A percentile compares a stretch with the other conserved stretches of the same genome.
Conservation (phyloP, 2,888 invertebrate species). For the Ferdinandea cuprea region DNA sequence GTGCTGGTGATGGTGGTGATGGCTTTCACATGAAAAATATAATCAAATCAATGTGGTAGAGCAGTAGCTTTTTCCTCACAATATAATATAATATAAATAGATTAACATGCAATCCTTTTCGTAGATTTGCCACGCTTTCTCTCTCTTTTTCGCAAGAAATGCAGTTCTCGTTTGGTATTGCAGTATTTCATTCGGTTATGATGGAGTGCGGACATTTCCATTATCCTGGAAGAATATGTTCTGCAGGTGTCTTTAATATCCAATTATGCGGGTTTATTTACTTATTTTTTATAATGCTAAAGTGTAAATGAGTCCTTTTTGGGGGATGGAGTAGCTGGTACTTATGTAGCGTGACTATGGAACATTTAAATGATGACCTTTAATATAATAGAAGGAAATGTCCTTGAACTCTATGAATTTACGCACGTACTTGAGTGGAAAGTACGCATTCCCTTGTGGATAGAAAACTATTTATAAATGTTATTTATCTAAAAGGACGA, state of each 20-base stretch:
- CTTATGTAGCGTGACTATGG: slow-evolving; percentile 1
- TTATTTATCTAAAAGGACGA: background rate
- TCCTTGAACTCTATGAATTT: slow-evolving; percentile 30
- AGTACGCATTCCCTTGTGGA: slow-evolving; percentile 5
- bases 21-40: slow-evolving; percentile 39
- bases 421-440: background rate
- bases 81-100: slow-evolving; percentile 52
- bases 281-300: background rate
- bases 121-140: slow-evolving; percentile 20
- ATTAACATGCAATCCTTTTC: slow-evolving; percentile 45
- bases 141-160: too few species aligned
- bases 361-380: slow-evolving; percentile 25
- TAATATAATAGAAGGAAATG: background rate
- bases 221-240: slow-evolving; percentile 12
- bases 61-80: background rate
- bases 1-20: too few species aligned
- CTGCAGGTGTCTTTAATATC: slow-evolving; percentile 3
- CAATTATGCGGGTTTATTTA: background rate
- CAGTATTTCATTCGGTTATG: background rate
- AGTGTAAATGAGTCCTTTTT: background rate
- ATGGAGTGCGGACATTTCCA: slow-evolving; percentile 16
- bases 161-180: slow-evolving; percentile 6
- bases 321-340: background rate
- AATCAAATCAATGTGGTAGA: slow-evolving; percentile 60
- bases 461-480: background rate